Evolutionary conservation across 2,113 vertebrate species (phyloP), one percentile per base, ranked within the genome.

Genomic region (Nothocercus nigrocapillus): DNA sequence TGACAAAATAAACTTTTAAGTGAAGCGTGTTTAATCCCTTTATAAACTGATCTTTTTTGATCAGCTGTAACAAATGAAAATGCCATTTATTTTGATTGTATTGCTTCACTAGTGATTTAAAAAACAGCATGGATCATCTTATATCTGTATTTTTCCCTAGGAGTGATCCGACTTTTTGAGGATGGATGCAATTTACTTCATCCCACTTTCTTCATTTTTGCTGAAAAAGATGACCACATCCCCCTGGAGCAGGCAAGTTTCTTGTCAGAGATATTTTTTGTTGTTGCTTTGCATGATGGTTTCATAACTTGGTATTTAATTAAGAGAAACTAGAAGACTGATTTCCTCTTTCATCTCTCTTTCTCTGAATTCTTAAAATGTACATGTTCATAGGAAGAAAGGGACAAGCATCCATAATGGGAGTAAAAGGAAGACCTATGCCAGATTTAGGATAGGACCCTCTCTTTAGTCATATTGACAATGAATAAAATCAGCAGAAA

Each of bases 161-260:
- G 99, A 68, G 98, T 99, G 32, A 64, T 99, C 67, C 95, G 25
- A 8, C 98, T 98, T 30, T 94, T 86, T 15, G 98, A 98, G 2
- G 98, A 98, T 21, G 75, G 89, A 12, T 98, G 97, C 67, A 96
- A 51, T 24, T 93, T 99, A 44, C 98, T 98, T 95, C 97, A 97
- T 85, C 99, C 99, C 16, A 99, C 98, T 0, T 95, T 99, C 72
- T 99, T 99, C 83, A 98, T 99, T 97, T 99, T 99, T 97, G 99
- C 51, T 9, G 99, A 99, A 77, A 99, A 98, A 0, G 99, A 99
- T 94, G 6, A 76, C 0, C 2, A 96, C 25, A 98, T 99, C 73
- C 98, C 99, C 32, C 94, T 99, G 47, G 98, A 99, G 11, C 98
- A 99, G 93, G 99, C 99, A 63, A 93, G 96, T 84, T 45, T 58